Percentiles rank a stretch among this genome's conserved stretches.
phyloP scores from a whole-genome alignment of 2,113 vertebrate genomes.

The Scophthalmus maximus region DNA sequence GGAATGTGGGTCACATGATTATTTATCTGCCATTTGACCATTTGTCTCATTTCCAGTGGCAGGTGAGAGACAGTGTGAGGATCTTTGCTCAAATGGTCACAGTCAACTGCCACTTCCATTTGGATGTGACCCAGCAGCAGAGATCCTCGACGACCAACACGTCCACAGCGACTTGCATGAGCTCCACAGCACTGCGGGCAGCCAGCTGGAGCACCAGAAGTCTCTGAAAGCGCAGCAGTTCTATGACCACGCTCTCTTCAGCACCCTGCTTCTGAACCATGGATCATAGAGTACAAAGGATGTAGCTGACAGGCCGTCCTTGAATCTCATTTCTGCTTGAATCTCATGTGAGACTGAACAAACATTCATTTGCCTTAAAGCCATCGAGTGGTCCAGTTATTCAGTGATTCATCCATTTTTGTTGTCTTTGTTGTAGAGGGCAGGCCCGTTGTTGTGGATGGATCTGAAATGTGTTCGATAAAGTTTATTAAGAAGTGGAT shows the following conservation, averaged over 20 bases:
- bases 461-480: slow-evolving; percentile 9
- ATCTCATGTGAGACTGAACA: slow-evolving; percentile 34
- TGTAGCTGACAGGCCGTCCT: slow-evolving; percentile 4
- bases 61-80: slow-evolving; percentile 61
- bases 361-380: slow-evolving; percentile 69
- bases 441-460: slow-evolving; percentile 27
- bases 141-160: slow-evolving; percentile 84
- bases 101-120: slow-evolving; percentile 64
- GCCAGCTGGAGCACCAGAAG: slow-evolving; percentile 89
- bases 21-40: slow-evolving; percentile 13
- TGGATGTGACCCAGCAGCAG: slow-evolving; percentile 52
- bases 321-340: slow-evolving; percentile 27
- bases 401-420: background rate
- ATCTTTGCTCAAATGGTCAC: slow-evolving; percentile 84
- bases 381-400: slow-evolving; percentile 36
- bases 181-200: slow-evolving; percentile 85
- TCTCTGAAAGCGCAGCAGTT: slow-evolving; percentile 87
- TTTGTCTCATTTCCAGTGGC: slow-evolving; percentile 80
- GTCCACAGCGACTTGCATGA: slow-evolving; percentile 88
- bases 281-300: slow-evolving; percentile 83
- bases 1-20: slow-evolving; percentile 29
- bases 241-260: slow-evolving; percentile 87
- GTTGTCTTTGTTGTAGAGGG: slow-evolving; percentile 29
- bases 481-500: background rate
- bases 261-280: slow-evolving; percentile 90